These are phyloP conservation scores for Balearica regulorum DNA, from an alignment of 2,797 vertebrate genomes.

Conservation along the genomic window DNA sequence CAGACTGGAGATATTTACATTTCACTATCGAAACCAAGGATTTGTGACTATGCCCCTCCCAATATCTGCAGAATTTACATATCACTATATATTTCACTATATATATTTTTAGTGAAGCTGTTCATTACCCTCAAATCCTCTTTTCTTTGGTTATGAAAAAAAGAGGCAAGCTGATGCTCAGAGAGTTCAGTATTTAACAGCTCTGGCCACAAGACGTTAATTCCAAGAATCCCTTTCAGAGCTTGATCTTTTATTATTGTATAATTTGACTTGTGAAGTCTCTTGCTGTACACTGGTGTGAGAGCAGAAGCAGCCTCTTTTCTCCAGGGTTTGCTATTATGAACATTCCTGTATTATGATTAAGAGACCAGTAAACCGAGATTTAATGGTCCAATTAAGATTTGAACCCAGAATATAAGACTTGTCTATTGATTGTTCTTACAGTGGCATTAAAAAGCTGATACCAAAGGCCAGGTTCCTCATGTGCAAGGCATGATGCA, in stretches of 20 bases:
- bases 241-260: background rate
- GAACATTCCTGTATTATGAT: background rate
- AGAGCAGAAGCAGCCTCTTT: background rate
- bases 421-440: background rate
- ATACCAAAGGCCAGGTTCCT: background rate
- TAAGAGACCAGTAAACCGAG: background rate
- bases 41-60: background rate
- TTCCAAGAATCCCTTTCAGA: background rate
- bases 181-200: background rate
- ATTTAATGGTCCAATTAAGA: background rate
- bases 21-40: background rate
- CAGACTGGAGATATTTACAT: background rate
- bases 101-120: background rate
- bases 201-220: background rate
- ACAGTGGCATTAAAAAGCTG: background rate
- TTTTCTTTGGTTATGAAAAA: background rate
- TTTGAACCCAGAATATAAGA: background rate
- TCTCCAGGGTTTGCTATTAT: background rate
- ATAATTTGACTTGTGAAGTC: background rate
- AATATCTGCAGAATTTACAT: background rate
- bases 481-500: accelerated
- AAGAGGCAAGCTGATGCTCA: background rate
- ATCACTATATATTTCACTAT: background rate
- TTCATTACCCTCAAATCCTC: background rate
- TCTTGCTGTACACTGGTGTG: background rate